Conservation (phyloP, 2,113 vertebrate species). For the Pseudolaguvia tuberculata region DNA sequence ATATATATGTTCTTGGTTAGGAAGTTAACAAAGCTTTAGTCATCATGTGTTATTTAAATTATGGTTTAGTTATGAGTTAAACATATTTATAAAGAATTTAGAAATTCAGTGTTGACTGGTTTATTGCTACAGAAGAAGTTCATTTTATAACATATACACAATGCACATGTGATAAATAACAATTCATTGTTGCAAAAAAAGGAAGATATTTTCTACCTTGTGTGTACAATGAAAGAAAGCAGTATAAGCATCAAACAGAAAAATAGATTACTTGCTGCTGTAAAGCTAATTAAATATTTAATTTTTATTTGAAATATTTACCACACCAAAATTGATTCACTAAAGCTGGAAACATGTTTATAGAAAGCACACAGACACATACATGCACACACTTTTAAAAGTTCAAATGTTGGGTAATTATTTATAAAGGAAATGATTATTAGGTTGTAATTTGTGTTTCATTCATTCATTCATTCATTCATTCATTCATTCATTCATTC, state of each 20-base stretch:
- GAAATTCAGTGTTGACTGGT: constrained; percentile 51
- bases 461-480: too few relatives aligned
- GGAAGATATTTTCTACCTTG: constrained; percentile 57
- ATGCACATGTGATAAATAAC: not conserved
- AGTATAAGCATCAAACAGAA: not conserved
- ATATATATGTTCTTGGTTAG: constrained; percentile 61
- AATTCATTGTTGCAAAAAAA: constrained; percentile 50
- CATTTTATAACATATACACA: not conserved
- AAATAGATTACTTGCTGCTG: not conserved
- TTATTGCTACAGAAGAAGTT: constrained; percentile 22
- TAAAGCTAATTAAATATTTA: constrained; percentile 5
- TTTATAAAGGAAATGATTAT: too few relatives aligned
- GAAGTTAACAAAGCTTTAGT: constrained; percentile 65
- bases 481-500: too few relatives aligned
- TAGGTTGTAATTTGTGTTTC: too few relatives aligned
- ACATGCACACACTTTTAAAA: constrained; percentile 6
- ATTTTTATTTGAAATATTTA: constrained; percentile 19
- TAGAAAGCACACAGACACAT: constrained; percentile 12
- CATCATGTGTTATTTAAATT: constrained; percentile 64
- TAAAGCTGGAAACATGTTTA: not conserved
- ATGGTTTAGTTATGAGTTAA: constrained; percentile 60
- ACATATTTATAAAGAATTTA: constrained; percentile 73
- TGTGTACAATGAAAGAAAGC: not conserved
- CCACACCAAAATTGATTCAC: constrained; percentile 34
- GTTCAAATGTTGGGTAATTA: too few relatives aligned